A percentile compares a stretch with the other conserved stretches of the same genome.
Conservation (phyloP, 2,113 vertebrate genomes). For the Pelmatolapia mariae region DNA sequence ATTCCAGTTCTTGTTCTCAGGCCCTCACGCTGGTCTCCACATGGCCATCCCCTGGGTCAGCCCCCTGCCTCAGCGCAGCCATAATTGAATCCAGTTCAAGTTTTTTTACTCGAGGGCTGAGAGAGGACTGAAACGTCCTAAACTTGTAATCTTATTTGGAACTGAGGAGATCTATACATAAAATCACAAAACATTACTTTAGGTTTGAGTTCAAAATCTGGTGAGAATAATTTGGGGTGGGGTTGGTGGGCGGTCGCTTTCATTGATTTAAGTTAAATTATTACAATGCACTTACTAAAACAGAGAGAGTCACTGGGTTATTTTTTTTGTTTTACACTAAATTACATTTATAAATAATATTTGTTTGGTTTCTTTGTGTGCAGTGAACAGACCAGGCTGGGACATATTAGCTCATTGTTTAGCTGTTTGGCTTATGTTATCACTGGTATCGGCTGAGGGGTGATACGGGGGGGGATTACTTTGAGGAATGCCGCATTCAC, state of each 20-base stretch:
- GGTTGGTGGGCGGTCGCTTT: neutral
- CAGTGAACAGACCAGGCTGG: neutral
- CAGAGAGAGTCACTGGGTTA: neutral
- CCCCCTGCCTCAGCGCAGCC: neutral
- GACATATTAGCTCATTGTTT: neutral
- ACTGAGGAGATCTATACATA: neutral
- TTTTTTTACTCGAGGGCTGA: neutral
- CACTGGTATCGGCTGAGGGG: neutral
- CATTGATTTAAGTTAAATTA: neutral
- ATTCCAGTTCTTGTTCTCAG: slow-evolving; percentile 71
- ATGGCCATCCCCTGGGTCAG: slow-evolving; percentile 5
- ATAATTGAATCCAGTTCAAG: neutral
- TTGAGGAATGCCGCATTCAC: neutral
- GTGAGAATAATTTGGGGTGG: neutral
- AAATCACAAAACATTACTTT: neutral
- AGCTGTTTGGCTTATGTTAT: neutral
- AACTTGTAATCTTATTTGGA: neutral
- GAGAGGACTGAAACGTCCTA: neutral
- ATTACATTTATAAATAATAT: neutral
- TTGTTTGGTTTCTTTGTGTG: neutral
- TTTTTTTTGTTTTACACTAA: neutral
- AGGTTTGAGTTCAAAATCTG: neutral
- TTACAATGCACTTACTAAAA: neutral
- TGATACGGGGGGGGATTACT: neutral
- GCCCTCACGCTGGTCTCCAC: slow-evolving; percentile 36